These are phyloP conservation scores for Styela clava DNA, from an alignment of 23 tunicate genomes.

Conservation along the genomic window DNA sequence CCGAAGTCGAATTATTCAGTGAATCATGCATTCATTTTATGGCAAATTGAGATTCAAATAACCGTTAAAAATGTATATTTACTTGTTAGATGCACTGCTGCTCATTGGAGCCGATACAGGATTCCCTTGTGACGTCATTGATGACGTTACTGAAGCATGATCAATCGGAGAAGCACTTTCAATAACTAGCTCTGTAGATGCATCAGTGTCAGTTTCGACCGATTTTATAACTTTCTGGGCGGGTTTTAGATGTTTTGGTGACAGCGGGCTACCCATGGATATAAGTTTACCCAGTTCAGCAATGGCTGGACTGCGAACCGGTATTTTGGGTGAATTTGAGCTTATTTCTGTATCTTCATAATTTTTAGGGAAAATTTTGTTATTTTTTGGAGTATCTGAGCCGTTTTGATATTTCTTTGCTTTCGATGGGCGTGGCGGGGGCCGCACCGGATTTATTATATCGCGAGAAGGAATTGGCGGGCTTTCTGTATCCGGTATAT, in stretches of 20 bases:
- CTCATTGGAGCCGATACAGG: background rate
- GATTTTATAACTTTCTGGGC: background rate
- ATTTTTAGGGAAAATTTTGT: background rate
- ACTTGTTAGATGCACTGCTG: background rate
- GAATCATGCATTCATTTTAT: too few relatives aligned
- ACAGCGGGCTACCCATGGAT: background rate
- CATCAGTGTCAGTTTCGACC: too few relatives aligned
- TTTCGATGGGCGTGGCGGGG: background rate
- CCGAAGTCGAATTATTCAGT: too few relatives aligned
- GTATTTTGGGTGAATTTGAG: background rate
- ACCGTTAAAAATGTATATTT: background rate
- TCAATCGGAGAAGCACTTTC: too few relatives aligned
- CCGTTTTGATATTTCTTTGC: background rate
- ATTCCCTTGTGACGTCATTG: background rate
- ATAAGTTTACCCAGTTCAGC: background rate
- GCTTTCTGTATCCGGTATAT: background rate
- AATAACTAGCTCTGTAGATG: too few relatives aligned
- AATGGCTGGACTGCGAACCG: background rate
- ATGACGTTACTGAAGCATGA: too few relatives aligned
- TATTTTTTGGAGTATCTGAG: background rate
- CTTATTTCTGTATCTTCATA: background rate
- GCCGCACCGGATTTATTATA: background rate
- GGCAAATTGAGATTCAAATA: too few relatives aligned
- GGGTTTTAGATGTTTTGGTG: background rate
- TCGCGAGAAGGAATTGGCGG: background rate